Conservation (phyloP, 2,888 invertebrate species). For the Selenia dentaria region DNA sequence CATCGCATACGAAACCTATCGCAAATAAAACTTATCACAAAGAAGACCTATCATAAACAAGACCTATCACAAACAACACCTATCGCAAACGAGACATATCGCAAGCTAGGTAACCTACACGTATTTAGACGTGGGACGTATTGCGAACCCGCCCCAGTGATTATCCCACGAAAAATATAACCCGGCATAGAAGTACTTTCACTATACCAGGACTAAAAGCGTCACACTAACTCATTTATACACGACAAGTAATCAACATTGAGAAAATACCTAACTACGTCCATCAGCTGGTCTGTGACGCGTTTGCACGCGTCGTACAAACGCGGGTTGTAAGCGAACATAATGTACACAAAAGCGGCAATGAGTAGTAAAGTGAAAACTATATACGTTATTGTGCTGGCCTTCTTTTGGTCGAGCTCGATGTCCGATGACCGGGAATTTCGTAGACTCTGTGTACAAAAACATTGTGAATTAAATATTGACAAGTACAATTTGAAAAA, state of each 20-base stretch:
- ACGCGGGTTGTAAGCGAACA: constrained; percentile 7
- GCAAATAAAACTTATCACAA: no score
- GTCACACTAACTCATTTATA: constrained; percentile 6
- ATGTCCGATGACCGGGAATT: background rate
- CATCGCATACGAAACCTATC: no score
- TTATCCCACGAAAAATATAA: no score
- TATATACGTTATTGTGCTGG: constrained; percentile 19
- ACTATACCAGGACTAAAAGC: no score
- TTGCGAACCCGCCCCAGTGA: no score
- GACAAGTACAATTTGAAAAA: no score
- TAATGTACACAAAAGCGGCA: constrained; percentile 6
- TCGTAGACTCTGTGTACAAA: constrained; percentile 9
- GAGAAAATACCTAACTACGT: background rate
- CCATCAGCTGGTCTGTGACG: background rate
- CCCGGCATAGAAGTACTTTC: no score
- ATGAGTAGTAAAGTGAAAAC: constrained; percentile 5
- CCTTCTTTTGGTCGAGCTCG: constrained; percentile 9
- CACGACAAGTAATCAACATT: constrained; percentile 8
- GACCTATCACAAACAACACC: no score
- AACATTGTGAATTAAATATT: background rate
- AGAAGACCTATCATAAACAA: no score
- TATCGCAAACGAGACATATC: no score
- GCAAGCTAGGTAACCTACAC: no score
- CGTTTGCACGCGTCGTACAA: background rate
- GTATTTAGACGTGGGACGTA: no score